phyloP scores from a whole-genome alignment of 2,113 vertebrate species.

The Microcebus ravelobensis region DNA sequence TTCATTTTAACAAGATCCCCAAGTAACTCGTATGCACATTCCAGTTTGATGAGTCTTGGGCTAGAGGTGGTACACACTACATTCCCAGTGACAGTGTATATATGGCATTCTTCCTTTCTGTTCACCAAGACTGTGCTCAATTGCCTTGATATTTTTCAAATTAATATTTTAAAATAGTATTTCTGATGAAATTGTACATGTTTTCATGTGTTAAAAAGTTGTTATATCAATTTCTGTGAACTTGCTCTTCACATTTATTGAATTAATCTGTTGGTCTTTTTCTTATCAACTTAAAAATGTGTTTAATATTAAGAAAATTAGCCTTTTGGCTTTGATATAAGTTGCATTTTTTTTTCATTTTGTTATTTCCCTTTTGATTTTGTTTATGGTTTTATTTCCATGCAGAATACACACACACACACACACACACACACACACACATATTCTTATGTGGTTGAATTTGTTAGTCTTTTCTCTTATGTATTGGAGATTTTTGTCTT shows the following conservation, averaged over 20 bases:
- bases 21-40: neutral
- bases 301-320: neutral
- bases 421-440: neutral
- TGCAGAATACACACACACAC: neutral
- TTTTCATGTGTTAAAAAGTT: neutral
- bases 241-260: neutral
- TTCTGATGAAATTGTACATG: neutral
- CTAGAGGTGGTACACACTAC: neutral
- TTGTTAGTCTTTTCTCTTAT: neutral
- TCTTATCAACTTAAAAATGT: neutral
- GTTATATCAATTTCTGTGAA: conserved; percentile 1
- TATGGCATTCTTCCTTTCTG: neutral
- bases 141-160: neutral
- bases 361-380: neutral
- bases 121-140: neutral
- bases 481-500: neutral
- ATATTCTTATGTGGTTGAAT: neutral
- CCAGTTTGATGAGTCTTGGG: neutral
- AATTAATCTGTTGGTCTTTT: neutral
- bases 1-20: neutral
- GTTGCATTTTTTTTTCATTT: neutral
- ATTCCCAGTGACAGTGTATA: neutral
- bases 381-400: neutral
- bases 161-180: neutral
- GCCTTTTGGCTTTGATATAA: neutral